Evolutionary conservation across 2,888 invertebrate species (phyloP).

Genomic region (Melinaea menophilus): DNA sequence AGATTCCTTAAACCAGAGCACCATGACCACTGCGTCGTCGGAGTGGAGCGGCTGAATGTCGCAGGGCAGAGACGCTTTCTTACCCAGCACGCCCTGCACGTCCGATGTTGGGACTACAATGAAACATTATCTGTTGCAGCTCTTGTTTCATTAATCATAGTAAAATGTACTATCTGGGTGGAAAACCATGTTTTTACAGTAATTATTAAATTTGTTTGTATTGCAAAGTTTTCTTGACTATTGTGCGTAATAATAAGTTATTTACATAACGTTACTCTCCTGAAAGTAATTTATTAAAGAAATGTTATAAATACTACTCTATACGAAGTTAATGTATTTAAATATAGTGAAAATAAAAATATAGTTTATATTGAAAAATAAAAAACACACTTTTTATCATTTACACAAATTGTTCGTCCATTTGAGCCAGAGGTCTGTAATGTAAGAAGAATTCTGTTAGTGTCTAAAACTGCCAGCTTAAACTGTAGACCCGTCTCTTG

Average conservation of each 20-base stretch:
- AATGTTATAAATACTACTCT: too few relatives aligned
- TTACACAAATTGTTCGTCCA: too few relatives aligned
- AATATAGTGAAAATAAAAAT: too few relatives aligned
- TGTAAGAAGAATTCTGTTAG: conserved; percentile 12
- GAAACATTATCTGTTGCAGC: conserved; percentile 26
- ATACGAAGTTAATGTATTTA: too few relatives aligned
- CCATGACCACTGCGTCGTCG: conserved; percentile 91
- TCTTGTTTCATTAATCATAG: background rate
- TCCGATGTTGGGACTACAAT: conserved; percentile 86
- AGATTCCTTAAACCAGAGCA: conserved; percentile 92
- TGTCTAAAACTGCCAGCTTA: conserved; percentile 23
- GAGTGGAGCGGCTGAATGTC: conserved; percentile 88
- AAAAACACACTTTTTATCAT: too few relatives aligned
- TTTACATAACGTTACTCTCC: too few relatives aligned
- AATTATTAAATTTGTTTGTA: too few relatives aligned
- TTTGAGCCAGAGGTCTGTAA: background rate
- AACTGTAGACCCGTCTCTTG: conserved; percentile 29
- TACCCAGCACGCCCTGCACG: conserved; percentile 88
- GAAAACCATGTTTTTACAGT: too few relatives aligned
- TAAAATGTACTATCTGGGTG: background rate
- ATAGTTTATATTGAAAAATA: too few relatives aligned
- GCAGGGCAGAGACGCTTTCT: conserved; percentile 90
- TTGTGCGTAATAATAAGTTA: too few relatives aligned
- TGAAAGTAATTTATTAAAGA: too few relatives aligned
- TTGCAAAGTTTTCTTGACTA: too few relatives aligned